These are phyloP conservation scores for Leptinotarsa haldemani DNA, from an alignment of 2,888 invertebrate genomes.

Conservation along the genomic window DNA sequence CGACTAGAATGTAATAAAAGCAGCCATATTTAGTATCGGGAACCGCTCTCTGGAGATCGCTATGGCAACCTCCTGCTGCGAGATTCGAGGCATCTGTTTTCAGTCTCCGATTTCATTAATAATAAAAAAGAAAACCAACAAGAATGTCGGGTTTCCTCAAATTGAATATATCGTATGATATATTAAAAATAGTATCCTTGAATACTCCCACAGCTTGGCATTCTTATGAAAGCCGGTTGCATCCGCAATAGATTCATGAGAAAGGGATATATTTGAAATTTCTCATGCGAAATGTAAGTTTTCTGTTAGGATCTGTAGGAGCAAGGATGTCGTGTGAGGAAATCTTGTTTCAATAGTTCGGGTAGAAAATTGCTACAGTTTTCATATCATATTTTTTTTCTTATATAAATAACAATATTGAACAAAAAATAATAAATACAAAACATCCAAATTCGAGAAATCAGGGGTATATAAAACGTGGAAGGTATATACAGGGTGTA, in stretches of 20 bases:
- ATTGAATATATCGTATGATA: conserved; percentile 9
- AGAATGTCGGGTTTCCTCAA: conserved; percentile 8
- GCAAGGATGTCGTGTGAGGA: too few relatives aligned
- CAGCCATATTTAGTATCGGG: conserved; percentile 50
- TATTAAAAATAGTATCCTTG: background rate
- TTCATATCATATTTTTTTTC: too few relatives aligned
- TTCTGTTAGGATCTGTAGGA: too few relatives aligned
- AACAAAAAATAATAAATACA: too few relatives aligned
- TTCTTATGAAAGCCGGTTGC: background rate
- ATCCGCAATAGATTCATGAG: background rate
- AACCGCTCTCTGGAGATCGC: conserved; percentile 39
- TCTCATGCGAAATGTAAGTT: background rate
- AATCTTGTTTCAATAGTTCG: too few relatives aligned
- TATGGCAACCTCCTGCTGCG: conserved; percentile 49
- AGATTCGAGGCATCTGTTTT: conserved; percentile 42
- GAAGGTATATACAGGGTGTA: too few relatives aligned
- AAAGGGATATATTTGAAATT: background rate
- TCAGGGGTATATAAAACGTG: too few relatives aligned
- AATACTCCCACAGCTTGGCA: background rate
- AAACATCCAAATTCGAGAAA: too few relatives aligned
- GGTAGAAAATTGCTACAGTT: too few relatives aligned
- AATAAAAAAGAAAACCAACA: conserved; percentile 3
- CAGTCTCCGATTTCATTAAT: conserved; percentile 26
- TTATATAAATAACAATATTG: too few relatives aligned
- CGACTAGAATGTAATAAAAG: conserved; percentile 53